Base-by-base conservation (phyloP, 2,888 invertebrate species). In the Zonitis immaculata region DNA sequence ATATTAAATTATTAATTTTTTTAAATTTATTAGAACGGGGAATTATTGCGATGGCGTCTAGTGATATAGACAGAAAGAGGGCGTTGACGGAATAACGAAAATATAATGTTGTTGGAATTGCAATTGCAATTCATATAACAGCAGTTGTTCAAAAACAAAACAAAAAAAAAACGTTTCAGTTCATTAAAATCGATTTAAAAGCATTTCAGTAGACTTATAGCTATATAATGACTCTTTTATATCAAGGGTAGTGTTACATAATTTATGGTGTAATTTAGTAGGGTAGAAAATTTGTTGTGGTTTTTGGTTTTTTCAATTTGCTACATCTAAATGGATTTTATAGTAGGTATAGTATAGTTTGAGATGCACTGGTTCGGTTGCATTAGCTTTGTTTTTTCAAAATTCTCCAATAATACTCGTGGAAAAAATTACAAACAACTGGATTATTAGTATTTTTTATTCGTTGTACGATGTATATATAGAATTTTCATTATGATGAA, bases 381-480 rank as follows among this genome's bases (percentile, higher is more conserved):
- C 42, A 30, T 3, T 12, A 27, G 28, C 43, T 32, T 32, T 26
- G 44, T 28, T 6, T 8, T 9, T 2, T 8, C 9, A 27, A 27
- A 6, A 25, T 6, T 27, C n/a, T n/a, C n/a, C n/a, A 25, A 26
- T 20, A 26, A 42, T 35, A 43, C 9, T 42, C 27, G 49, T 49
- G n/a, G 49, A 49, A 49, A 44, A 49, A 49, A 44, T 49, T 49
- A 49, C 43, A 16, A 44, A 44, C 49, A 49, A 43, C 32, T 49
- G n/a, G 12, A 12, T 25, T 44, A 26, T 49, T n/a, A n/a, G 32
- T 47, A 27, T 49, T 35, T n/a, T n/a, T n/a, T n/a, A n/a, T 30
- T 42, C 27, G 27, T 27, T 6, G n/a, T 18, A 25, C 9, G 3
- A 26, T 42, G 26, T 49, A 25, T 47, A 12, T 20, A 27, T 42